Evolutionary conservation across 1,140 invertebrate species (phyloP), one percentile per base, ranked within the genome.

Genomic region (Sitophilus oryzae): DNA sequence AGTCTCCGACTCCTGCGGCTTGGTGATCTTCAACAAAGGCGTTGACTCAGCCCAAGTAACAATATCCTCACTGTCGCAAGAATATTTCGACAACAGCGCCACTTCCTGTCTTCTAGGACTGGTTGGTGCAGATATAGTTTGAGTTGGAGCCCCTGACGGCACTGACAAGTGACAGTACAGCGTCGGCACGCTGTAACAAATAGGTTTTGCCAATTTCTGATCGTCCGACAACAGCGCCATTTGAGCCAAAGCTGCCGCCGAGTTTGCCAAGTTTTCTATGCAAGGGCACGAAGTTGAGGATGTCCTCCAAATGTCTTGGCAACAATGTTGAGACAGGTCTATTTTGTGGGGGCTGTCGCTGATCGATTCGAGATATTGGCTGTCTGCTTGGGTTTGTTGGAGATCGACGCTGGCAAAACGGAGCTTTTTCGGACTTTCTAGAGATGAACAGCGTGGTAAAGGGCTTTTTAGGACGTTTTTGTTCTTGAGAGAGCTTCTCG

Each of bases 401-500:
- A 61, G 61, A 62, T 82, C 82, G 1, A 81, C 82, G 22, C 81
- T 83, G 1, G 86, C 86, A 62, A 90, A 90, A 37, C 87, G 71
- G 23, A 90, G 67, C 59, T 83, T 82, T 66, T 90, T 89, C 18
- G 86, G 86, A 19, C 86, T 89, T 67, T 90, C 88, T 58, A 87
- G 77, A 64, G 86, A 89, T 43, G 83, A 84, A 62, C 84, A 88
- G 50, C 86, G 75, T 10, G 73, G 66, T 3, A 78, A 72, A 1
- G 70, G 71, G 14, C 70, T 73, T 15, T 69, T 65, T 0, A 62
- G 63, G 1, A 48, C 63, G 42, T 66, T 64, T 52, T 66, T 75
- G 36, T 76, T 79, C 61, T 86, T 86, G 8, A 86, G 66, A 0
- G 84, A 86, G 46, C 82, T 85, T n/a, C 82, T 73, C 0, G 81